Evolutionary conservation across 1,140 invertebrate species (phyloP), one percentile per base, ranked within the genome.

Genomic region (Notospermus geniculatus): DNA sequence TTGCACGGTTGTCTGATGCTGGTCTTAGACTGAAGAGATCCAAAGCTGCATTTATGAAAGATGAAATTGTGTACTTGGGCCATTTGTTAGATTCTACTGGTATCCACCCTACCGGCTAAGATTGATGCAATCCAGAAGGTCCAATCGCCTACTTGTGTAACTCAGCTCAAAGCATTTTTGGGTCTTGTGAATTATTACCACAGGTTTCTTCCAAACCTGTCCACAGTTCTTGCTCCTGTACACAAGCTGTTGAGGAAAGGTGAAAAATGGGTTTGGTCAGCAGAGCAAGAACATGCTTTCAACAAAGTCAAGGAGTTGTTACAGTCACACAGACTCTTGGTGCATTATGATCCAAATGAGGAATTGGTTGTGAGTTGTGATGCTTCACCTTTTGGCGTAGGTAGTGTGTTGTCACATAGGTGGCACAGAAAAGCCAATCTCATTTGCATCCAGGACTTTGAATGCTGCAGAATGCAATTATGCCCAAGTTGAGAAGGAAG

Each of bases 21-120:
- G 76, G 77, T n/a, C 61, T 84, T 2, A 79, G 76, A 7, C 68
- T 84, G 1, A 83, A 80, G 27, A 63, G 76, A 13, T 55, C 72
- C 53, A 83, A 83, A 71, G 78, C 69, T 53, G 39, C 11, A 19
- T 43, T 43, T 19, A 43, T 43, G 39, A 13, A 13, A 19, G 11
- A 11, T 43, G 39, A 43, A 43, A 19, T 43, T 19, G 19, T 19
- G 11, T 43, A 43, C 39, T 13, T 43, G 19, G 39, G 39, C 11
- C 11, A 43, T 13, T 43, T 11, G 11, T 13, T 43, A 11, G 19
- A 43, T 19, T n/a, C n/a, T n/a, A n/a, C n/a, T n/a, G n/a, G n/a
- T n/a, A n/a, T n/a, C n/a, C n/a, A n/a, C n/a, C n/a, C 39, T 19
- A 43, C 39, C 19, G 11, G 39, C 11, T 43, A 43, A 43, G 11